Percentiles rank a stretch among this genome's conserved stretches.
Conservation (phyloP, 2,797 vertebrate genomes). For the Chanos chanos region DNA sequence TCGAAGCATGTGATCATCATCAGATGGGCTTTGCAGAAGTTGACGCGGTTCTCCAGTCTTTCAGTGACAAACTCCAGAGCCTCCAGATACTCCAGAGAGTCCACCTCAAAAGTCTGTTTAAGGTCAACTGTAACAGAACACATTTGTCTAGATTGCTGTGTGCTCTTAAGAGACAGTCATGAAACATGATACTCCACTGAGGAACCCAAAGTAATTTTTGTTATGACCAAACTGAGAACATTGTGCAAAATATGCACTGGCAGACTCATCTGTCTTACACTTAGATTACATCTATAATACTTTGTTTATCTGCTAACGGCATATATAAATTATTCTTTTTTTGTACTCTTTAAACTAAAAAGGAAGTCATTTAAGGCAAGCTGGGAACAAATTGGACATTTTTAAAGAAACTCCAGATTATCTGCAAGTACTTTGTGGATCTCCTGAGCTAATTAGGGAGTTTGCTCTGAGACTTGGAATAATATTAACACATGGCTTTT, state of each 20-base stretch:
- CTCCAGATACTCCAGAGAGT: constrained; percentile 94
- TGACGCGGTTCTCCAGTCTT: constrained; percentile 91
- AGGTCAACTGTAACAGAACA: constrained; percentile 77
- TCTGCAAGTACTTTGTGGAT: too few relatives aligned
- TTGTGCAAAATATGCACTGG: neutral
- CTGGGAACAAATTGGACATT: neutral
- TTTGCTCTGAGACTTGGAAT: neutral
- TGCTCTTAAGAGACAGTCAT: too few relatives aligned
- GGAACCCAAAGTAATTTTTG: constrained; percentile 2
- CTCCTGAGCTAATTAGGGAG: too few relatives aligned
- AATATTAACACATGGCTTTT: neutral
- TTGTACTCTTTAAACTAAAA: too few relatives aligned
- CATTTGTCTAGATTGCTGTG: too few relatives aligned
- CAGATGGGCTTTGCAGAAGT: constrained; percentile 98
- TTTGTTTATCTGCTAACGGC: too few relatives aligned
- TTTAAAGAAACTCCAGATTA: too few relatives aligned
- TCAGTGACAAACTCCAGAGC: constrained; percentile 90
- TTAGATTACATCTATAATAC: too few relatives aligned
- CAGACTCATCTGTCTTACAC: too few relatives aligned
- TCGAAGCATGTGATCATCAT: constrained; percentile 99
- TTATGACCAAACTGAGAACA: neutral
- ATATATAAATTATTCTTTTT: too few relatives aligned
- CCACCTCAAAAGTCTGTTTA: constrained; percentile 88
- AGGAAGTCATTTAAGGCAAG: neutral
- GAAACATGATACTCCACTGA: constrained; percentile 3